Percentiles rank a stretch among this genome's conserved stretches.
Conservation (phyloP, 2,113 vertebrate species). For the Cavia porcellus region DNA sequence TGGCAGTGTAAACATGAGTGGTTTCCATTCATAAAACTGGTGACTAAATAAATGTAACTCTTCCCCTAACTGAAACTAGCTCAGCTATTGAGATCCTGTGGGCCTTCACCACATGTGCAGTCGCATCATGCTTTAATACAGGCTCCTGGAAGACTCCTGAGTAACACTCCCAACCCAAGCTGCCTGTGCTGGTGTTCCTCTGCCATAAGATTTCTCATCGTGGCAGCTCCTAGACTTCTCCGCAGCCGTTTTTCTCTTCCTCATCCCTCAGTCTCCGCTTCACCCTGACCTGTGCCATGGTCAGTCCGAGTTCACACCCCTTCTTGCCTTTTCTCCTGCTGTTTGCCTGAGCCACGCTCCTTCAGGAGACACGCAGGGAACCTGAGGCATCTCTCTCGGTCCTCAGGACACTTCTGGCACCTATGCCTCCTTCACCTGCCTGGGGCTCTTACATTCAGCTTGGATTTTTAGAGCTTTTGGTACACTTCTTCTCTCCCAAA, state of each 20-base stretch:
- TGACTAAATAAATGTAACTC: neutral
- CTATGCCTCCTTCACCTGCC: neutral
- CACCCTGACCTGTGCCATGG: no score
- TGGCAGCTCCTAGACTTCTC: neutral
- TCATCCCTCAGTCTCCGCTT: neutral
- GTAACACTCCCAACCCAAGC: no score
- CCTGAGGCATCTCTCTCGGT: neutral
- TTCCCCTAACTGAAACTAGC: neutral
- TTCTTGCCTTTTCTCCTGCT: neutral
- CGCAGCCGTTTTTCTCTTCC: neutral
- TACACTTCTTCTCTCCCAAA: neutral
- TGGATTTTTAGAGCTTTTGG: neutral
- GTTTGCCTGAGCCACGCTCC: neutral
- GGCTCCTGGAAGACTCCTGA: neutral
- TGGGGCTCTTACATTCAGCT: neutral
- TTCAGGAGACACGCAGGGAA: neutral
- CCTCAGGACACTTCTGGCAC: neutral
- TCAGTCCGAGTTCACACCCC: neutral
- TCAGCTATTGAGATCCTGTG: neutral
- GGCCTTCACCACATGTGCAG: neutral
- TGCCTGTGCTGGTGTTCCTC: neutral
- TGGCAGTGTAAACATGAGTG: neutral
- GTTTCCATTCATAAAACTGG: neutral
- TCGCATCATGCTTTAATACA: neutral
- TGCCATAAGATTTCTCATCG: neutral